phyloP scores from a whole-genome alignment of 2,888 invertebrate genomes.

The Chloroclystis v-ata region DNA sequence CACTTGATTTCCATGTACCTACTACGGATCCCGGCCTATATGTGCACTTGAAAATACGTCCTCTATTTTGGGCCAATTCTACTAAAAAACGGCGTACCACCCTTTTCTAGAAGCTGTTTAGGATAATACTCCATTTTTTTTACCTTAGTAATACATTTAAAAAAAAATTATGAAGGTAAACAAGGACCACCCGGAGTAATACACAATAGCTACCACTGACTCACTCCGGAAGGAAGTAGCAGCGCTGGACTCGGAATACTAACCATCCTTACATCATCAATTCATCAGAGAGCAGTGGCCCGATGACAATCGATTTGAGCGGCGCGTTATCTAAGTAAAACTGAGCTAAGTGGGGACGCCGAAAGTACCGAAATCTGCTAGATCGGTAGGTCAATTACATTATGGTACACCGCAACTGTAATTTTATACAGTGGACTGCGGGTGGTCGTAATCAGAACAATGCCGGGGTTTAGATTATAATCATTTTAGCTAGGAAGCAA shows the following conservation, averaged over 20 bases:
- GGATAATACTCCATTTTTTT: no score
- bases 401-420: constrained; percentile 3
- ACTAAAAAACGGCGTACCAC: no score
- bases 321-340: constrained; percentile 4
- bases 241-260: not conserved
- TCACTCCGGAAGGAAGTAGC: constrained; percentile 1
- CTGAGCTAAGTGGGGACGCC: not conserved
- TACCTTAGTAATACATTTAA: no score
- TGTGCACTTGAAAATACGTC: no score
- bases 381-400: constrained; percentile 13
- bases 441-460: no score
- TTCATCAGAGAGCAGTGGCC: not conserved
- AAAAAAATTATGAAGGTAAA: no score
- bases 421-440: not conserved
- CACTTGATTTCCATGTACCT: no score
- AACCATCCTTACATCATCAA: not conserved
- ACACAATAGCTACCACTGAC: not conserved
- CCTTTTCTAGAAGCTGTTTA: no score
- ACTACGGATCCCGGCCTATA: no score
- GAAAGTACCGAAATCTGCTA: not conserved
- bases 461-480: no score
- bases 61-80: no score
- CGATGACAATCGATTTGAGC: constrained; percentile 7
- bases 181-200: not conserved
- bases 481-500: no score